A percentile compares a stretch with the other conserved stretches of the same genome.
phyloP scores from a whole-genome alignment of 2,113 vertebrate genomes.

The Cryptotis parvus region DNA sequence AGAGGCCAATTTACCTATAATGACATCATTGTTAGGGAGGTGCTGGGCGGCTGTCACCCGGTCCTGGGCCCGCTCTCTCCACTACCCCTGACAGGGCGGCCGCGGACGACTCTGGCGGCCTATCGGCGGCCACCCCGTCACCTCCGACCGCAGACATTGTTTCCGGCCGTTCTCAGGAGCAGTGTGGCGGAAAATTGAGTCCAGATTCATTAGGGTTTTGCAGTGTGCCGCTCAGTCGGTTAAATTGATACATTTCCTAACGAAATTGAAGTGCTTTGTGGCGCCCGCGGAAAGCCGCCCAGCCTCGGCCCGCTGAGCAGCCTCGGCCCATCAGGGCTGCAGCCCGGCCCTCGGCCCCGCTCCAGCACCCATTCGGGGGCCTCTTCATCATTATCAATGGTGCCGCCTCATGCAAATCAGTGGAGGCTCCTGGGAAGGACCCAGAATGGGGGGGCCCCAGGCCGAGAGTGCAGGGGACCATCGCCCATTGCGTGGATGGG shows the following conservation, averaged over 20 bases:
- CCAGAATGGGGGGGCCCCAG: accelerated
- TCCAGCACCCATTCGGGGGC: too few relatives aligned
- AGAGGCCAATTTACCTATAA: constrained; percentile 99
- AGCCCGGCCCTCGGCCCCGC: constrained; percentile 94
- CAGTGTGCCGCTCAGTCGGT: constrained; percentile 99
- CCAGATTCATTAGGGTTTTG: constrained; percentile 99
- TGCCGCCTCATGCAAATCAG: too few relatives aligned
- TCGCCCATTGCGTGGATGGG: not conserved
- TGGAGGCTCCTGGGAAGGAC: too few relatives aligned
- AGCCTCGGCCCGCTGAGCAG: constrained; percentile 99
- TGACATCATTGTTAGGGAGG: constrained; percentile 99
- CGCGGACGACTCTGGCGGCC: constrained; percentile 85
- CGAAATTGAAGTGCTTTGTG: constrained; percentile 99
- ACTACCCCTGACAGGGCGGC: constrained; percentile 87
- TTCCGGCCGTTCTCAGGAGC: constrained; percentile 98
- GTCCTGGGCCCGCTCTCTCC: constrained; percentile 90
- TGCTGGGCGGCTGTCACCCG: constrained; percentile 93
- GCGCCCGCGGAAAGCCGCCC: constrained; percentile 97
- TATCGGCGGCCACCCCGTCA: constrained; percentile 92
- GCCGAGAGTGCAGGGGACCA: not conserved
- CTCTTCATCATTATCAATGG: not conserved
- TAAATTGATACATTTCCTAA: constrained; percentile 99
- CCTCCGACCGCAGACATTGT: constrained; percentile 97
- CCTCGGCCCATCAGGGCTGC: constrained; percentile 99
- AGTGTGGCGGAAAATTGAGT: constrained; percentile 99